phyloP scores from a whole-genome alignment of 1,140 invertebrate genomes.

The Sycophila sp. region DNA sequence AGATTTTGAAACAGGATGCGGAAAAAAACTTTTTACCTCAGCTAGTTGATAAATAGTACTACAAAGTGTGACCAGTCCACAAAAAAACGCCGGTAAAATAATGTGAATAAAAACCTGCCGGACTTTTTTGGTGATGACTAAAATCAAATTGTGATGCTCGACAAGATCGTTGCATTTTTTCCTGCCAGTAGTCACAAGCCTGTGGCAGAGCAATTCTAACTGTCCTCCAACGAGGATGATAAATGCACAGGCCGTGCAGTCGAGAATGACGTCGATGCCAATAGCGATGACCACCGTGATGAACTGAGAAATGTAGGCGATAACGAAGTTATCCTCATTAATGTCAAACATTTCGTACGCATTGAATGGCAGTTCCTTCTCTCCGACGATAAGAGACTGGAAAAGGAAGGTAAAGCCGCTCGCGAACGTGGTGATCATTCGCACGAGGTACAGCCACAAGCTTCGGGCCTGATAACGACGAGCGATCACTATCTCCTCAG shows the following conservation, averaged over 20 bases:
- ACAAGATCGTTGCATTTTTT: too few relatives aligned
- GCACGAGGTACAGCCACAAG: not conserved
- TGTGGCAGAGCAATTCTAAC: slow-evolving; percentile 47
- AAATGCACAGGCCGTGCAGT: slow-evolving; percentile 43
- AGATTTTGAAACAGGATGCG: not conserved
- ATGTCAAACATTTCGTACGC: not conserved
- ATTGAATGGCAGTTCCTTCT: not conserved
- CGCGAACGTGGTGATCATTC: not conserved
- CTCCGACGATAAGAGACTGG: too few relatives aligned
- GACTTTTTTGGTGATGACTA: not conserved
- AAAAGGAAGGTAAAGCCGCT: too few relatives aligned
- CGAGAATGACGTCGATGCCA: slow-evolving; percentile 42
- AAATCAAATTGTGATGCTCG: not conserved
- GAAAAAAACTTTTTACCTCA: too few relatives aligned
- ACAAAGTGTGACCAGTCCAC: too few relatives aligned
- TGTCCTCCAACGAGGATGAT: slow-evolving; percentile 44
- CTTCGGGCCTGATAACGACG: not conserved
- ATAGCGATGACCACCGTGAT: slow-evolving; percentile 34
- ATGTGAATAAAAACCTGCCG: not conserved
- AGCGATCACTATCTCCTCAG: not conserved
- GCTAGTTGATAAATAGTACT: too few relatives aligned
- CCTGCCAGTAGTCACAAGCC: too few relatives aligned
- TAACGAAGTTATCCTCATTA: not conserved
- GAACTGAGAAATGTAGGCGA: not conserved
- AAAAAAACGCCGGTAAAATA: not conserved